phyloP scores from a whole-genome alignment of 2,888 invertebrate species.

The Drosophila bunnanda region DNA sequence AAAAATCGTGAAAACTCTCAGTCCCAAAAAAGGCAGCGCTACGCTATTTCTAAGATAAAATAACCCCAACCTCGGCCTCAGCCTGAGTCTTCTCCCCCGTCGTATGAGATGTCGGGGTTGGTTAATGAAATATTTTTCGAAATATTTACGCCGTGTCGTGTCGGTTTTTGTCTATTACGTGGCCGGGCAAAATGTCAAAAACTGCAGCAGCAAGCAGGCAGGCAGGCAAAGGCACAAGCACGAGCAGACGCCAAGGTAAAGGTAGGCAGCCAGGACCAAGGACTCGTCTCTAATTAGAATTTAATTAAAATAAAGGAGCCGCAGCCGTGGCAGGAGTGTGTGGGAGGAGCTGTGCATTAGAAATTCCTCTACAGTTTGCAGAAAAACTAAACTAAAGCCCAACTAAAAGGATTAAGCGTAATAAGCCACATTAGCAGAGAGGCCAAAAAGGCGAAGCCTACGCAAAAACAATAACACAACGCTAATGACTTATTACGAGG shows the following conservation, averaged over 20 bases:
- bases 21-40: constrained; percentile 36
- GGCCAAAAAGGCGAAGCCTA: constrained; percentile 22
- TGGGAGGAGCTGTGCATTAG: constrained; percentile 13
- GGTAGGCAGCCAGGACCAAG: constrained; percentile 24
- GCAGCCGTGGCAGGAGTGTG: neutral
- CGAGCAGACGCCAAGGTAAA: constrained; percentile 53
- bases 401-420: constrained; percentile 61
- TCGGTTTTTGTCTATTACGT: constrained; percentile 68
- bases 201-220: constrained; percentile 52
- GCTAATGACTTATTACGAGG: constrained; percentile 81
- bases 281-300: constrained; percentile 82
- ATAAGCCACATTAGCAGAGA: constrained; percentile 80
- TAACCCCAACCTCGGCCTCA: neutral
- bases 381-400: constrained; percentile 2
- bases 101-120: constrained; percentile 41
- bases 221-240: constrained; percentile 6
- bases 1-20: constrained; percentile 34
- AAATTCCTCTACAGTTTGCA: constrained; percentile 10
- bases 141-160: constrained; percentile 62
- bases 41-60: constrained; percentile 48
- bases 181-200: constrained; percentile 78
- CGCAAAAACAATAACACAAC: constrained; percentile 44
- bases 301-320: constrained; percentile 80
- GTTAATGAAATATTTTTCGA: constrained; percentile 77
- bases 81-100: neutral